phyloP scores from a whole-genome alignment of 2,888 invertebrate species.

The Tryphoninae sp. region DNA sequence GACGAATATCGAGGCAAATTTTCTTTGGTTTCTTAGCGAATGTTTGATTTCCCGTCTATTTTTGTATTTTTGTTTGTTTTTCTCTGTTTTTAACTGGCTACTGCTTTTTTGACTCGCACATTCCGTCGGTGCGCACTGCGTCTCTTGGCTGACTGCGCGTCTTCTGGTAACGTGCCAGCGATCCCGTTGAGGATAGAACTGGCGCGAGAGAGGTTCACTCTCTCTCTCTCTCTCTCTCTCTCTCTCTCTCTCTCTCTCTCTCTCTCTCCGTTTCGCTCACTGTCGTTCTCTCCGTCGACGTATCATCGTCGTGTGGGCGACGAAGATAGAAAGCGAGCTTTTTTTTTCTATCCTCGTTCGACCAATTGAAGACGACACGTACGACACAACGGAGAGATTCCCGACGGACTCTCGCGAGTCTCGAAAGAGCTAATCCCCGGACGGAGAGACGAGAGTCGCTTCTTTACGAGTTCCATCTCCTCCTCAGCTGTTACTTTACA shows the following conservation, averaged over 20 bases:
- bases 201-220: background rate
- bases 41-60: no score
- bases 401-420: background rate
- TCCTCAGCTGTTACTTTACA: background rate
- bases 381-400: background rate
- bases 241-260: background rate
- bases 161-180: conserved; percentile 32
- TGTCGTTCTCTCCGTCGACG: no score
- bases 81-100: conserved; percentile 9
- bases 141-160: conserved; percentile 1
- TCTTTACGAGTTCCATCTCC: background rate
- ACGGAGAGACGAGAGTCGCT: background rate
- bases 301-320: background rate
- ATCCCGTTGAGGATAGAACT: conserved; percentile 20
- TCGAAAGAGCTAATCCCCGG: background rate
- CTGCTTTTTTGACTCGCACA: conserved; percentile 21
- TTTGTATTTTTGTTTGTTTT: background rate
- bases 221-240: background rate
- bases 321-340: conserved; percentile 10
- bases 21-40: no score
- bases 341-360: background rate
- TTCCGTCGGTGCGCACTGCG: background rate
- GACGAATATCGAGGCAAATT: no score
- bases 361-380: conserved; percentile 4
- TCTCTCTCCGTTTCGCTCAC: background rate